Evolutionary conservation across 2,888 invertebrate genomes (phyloP).

Genomic region (Heteromyza rotundicornis): DNA sequence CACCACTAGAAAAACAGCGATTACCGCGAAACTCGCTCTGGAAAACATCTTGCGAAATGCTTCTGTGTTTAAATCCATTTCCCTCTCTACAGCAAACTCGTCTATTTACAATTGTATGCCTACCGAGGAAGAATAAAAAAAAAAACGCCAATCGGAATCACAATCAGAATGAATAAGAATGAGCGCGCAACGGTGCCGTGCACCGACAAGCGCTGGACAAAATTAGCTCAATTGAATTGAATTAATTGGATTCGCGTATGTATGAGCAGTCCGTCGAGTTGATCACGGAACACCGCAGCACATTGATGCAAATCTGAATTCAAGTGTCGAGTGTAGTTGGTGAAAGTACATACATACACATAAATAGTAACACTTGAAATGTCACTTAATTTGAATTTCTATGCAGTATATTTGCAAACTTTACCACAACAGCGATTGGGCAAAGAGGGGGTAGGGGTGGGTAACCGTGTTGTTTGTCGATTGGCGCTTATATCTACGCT

Average conservation of each 20-base stretch:
- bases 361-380: too few species aligned
- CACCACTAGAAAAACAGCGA: constrained; percentile 22
- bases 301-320: neutral
- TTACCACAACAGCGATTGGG: constrained; percentile 22
- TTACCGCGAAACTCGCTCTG: neutral
- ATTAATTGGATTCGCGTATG: constrained; percentile 11
- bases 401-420: neutral
- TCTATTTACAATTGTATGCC: constrained; percentile 43
- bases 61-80: constrained; percentile 7
- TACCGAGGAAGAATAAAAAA: constrained; percentile 15
- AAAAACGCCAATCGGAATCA: constrained; percentile 15
- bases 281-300: neutral
- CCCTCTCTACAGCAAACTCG: constrained; percentile 24
- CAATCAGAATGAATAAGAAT: constrained; percentile 9
- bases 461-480: too few species aligned
- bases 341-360: too few species aligned
- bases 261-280: too few species aligned
- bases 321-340: too few species aligned
- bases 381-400: too few species aligned
- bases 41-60: constrained; percentile 15
- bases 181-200: neutral
- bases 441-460: too few species aligned
- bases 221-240: constrained; percentile 21
- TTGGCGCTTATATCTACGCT: too few species aligned
- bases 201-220: neutral